phyloP scores from a whole-genome alignment of 2,797 vertebrate species.

The Podargus strigoides region DNA sequence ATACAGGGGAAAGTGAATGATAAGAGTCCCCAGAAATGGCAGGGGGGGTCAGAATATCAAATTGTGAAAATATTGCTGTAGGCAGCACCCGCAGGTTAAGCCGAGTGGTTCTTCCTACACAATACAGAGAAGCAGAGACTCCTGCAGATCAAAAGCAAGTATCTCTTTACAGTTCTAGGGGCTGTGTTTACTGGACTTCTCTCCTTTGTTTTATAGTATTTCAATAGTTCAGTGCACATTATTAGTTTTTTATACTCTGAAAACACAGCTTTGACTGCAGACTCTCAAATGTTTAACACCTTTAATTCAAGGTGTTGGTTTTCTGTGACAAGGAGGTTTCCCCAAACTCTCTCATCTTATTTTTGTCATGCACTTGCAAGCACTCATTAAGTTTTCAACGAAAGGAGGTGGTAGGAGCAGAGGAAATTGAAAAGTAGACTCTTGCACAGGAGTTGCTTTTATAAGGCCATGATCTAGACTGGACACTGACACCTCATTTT shows the following conservation, averaged over 20 bases:
- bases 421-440: slow-evolving; percentile 33
- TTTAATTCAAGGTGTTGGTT: slow-evolving; percentile 45
- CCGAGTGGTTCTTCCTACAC: background rate
- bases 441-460: background rate
- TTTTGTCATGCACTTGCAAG: slow-evolving; percentile 11
- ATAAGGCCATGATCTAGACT: background rate
- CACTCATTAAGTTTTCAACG: slow-evolving; percentile 21
- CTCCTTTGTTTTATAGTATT: slow-evolving; percentile 25
- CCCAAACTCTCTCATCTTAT: slow-evolving; percentile 39
- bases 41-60: background rate
- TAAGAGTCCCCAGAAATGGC: background rate
- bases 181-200: slow-evolving; percentile 21
- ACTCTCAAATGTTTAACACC: background rate
- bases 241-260: background rate
- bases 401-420: slow-evolving; percentile 26
- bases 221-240: background rate
- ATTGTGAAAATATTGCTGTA: background rate
- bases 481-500: background rate
- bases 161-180: background rate
- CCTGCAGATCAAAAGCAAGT: slow-evolving; percentile 27
- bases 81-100: background rate
- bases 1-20: background rate
- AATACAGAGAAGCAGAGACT: background rate
- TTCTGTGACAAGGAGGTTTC: slow-evolving; percentile 17
- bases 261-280: slow-evolving; percentile 37